A percentile compares a stretch with the other conserved stretches of the same genome.
These are phyloP conservation scores for Pseudococcus jackbeardsleyi DNA, from an alignment of 2,888 invertebrate genomes.

Conservation along the genomic window DNA sequence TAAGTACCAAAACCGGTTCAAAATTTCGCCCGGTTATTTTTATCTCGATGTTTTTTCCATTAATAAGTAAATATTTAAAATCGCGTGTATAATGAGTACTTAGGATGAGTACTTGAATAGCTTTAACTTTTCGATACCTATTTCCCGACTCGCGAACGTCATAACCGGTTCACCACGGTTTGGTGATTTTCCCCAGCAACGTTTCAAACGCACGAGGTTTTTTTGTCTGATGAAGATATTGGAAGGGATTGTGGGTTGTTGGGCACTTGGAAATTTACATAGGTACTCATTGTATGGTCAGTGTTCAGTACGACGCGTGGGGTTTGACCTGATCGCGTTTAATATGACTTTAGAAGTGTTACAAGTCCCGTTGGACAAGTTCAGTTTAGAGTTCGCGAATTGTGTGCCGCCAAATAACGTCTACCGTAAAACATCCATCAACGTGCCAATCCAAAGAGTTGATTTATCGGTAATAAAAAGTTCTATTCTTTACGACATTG, in stretches of 20 bases:
- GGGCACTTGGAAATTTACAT: not conserved
- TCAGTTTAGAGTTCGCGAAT: not conserved
- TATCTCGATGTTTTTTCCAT: not conserved
- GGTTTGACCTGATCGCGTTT: not conserved
- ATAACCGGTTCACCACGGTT: slow-evolving; percentile 18
- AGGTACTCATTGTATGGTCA: not conserved
- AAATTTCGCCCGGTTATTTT: not conserved
- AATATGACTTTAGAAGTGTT: slow-evolving; percentile 10
- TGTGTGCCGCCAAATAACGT: not conserved
- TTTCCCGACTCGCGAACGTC: not conserved
- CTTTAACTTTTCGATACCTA: not conserved
- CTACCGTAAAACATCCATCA: slow-evolving; percentile 24
- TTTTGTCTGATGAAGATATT: not conserved
- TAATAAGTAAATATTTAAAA: not conserved
- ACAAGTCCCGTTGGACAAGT: not conserved
- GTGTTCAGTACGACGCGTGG: not conserved
- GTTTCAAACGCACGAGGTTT: not conserved
- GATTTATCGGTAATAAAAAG: slow-evolving; percentile 1
- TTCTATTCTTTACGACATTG: too few relatives aligned
- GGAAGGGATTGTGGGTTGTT: not conserved
- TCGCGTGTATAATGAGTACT: not conserved
- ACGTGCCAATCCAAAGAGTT: slow-evolving; percentile 7
- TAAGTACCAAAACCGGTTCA: not conserved
- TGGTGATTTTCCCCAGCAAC: not conserved
- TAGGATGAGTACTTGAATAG: not conserved